Percentiles rank a stretch among this genome's conserved stretches.
These are phyloP conservation scores for Drosophila nigromelanica DNA, from an alignment of 1,140 invertebrate genomes.

Conservation along the genomic window DNA sequence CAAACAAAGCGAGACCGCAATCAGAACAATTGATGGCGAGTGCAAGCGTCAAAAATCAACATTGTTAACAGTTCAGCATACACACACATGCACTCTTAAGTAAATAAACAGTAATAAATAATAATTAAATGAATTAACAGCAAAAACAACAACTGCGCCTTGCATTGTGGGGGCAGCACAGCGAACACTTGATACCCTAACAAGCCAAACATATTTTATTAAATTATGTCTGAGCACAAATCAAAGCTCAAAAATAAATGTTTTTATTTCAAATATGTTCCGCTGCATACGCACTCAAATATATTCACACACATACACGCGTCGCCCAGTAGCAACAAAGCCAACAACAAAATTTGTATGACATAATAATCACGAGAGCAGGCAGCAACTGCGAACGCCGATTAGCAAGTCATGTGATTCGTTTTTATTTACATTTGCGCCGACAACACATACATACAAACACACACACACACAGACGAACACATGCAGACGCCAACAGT, in stretches of 20 bases:
- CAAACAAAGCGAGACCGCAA: constrained; percentile 37
- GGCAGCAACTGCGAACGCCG: constrained; percentile 73
- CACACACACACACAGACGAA: constrained; percentile 5
- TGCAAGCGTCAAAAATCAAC: constrained; percentile 73
- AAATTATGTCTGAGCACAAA: neutral
- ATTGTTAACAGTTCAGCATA: constrained; percentile 37
- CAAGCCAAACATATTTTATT: neutral
- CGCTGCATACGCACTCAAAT: neutral
- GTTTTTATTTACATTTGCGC: constrained; percentile 83
- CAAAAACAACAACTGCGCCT: constrained; percentile 24
- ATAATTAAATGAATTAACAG: constrained; percentile 77
- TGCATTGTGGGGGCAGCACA: neutral
- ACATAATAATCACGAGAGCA: constrained; percentile 84
- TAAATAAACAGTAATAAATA: constrained; percentile 77
- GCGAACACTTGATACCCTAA: constrained; percentile 18
- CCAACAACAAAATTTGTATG: constrained; percentile 80
- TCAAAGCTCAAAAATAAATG: neutral
- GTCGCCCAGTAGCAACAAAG: constrained; percentile 28
- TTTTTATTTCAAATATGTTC: constrained; percentile 28
- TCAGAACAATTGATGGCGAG: constrained; percentile 35
- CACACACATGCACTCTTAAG: constrained; percentile 45
- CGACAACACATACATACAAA: constrained; percentile 4
- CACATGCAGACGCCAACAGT: constrained; percentile 14
- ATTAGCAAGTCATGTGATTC: constrained; percentile 84
- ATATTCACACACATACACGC: constrained; percentile 2